Base-by-base conservation (phyloP, 2,113 vertebrate species). In the Triplophysa siluroides region DNA sequence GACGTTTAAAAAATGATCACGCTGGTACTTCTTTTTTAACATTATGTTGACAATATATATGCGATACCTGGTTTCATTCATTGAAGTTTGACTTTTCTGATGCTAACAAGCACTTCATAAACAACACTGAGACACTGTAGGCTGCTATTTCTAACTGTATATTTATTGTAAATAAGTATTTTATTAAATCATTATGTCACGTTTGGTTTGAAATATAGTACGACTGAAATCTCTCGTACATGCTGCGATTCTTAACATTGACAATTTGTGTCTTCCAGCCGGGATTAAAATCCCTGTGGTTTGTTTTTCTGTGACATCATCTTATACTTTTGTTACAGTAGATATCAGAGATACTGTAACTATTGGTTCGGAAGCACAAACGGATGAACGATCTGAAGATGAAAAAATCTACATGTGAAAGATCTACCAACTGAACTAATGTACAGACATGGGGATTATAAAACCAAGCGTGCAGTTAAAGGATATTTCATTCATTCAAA, bases 141-240 rank as follows among this genome's bases (percentile, higher is more conserved):
- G 93, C 93, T 94, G 93, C 93, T 94, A 93, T 94, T 93, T 92
- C 91, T 90, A 92, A 92, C 91, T 85, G 76, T 88, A 85, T 92
- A 90, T 93, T 90, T 94, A 93, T 93, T 93, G 91, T 93, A 94
- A 89, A 93, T 92, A 92, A n/a, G 91, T 91, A 90, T 89, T 90
- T 87, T 92, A 92, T 93, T 92, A 83, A 80, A 84, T 41, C 16
- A 79, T 76, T 80, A 50, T 52, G 77, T 77, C 75, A 24, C 54
- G 18, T 61, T 66, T 74, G 21, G 77, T 85, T 88, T 81, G 67
- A 83, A 79, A 56, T 83, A 75, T 78, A 83, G 84, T 83, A 90
- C 86, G 45, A 75, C 70, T 79, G 71, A 52, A 70, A 19, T 70
- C 26, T 74, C 54, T 45, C 21, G 14, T 43, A 38, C 19, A 62